Conservation (phyloP, 2,113 vertebrate species). For the Zosterops hypoxanthus region DNA sequence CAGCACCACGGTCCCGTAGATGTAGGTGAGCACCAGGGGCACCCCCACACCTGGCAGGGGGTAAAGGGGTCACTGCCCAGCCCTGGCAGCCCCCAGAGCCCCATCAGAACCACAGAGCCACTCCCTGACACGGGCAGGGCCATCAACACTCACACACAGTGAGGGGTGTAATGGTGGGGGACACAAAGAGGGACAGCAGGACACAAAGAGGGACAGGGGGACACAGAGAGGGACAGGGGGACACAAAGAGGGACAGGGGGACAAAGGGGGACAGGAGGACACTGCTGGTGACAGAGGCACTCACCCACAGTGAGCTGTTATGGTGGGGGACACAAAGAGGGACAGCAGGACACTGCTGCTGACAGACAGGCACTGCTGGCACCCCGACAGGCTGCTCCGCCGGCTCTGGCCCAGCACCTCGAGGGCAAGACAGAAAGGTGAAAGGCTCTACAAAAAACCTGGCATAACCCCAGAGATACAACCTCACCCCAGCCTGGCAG, state of each 20-base stretch:
- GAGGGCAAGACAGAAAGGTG: background rate
- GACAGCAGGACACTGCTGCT: conserved; percentile 86
- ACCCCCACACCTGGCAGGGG: conserved; percentile 78
- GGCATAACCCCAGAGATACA: rapidly evolving
- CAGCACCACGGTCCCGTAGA: conserved; percentile 85
- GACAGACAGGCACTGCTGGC: conserved; percentile 88
- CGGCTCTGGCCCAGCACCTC: conserved; percentile 85
- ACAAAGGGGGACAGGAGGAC: too few relatives aligned
- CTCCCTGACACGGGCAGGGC: rapidly evolving
- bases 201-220: conserved; percentile 32
- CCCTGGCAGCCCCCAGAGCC: background rate
- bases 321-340: conserved; percentile 85
- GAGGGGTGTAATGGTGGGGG: conserved; percentile 85
- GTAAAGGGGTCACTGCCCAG: background rate
- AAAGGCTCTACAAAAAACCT: background rate
- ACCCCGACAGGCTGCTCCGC: conserved; percentile 87
- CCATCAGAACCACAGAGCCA: too few relatives aligned
- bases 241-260: too few relatives aligned
- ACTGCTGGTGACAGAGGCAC: background rate
- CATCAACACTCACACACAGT: conserved; percentile 70
- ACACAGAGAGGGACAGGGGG: too few relatives aligned
- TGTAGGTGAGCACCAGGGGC: conserved; percentile 84
- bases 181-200: conserved; percentile 86
- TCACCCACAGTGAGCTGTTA: conserved; percentile 84
- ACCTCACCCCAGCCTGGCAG: background rate